Conservation (phyloP, 92 coral and sea anemone species). For the Porites cylindrica region DNA sequence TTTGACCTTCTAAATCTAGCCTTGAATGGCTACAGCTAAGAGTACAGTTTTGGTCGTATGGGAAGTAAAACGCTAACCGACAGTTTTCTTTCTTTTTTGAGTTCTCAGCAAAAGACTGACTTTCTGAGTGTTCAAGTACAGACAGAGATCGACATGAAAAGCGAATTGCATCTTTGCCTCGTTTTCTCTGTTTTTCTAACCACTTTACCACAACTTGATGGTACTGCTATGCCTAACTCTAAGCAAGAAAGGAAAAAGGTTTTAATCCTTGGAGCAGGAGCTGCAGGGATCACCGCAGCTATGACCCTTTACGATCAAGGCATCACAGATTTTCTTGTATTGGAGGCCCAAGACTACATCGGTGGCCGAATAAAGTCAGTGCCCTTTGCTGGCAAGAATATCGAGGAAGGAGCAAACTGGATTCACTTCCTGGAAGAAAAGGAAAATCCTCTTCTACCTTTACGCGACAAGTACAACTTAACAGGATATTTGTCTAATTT, state of each 20-base stretch:
- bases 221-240: background rate
- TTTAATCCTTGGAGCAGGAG: constrained; percentile 66
- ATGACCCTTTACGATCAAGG: constrained; percentile 50
- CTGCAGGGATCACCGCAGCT: constrained; percentile 66
- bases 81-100: too few species aligned
- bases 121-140: too few species aligned
- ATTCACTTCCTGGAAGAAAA: constrained; percentile 58
- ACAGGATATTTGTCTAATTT: background rate
- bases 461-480: background rate
- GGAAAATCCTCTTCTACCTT: background rate
- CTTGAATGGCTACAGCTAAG: too few species aligned
- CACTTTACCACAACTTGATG: background rate
- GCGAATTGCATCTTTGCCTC: background rate
- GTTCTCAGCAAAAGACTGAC: too few species aligned
- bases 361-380: constrained; percentile 58
- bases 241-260: constrained; percentile 31
- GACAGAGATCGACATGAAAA: background rate
- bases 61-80: too few species aligned
- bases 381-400: constrained; percentile 43
- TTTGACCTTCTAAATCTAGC: too few species aligned
- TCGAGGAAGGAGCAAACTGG: constrained; percentile 78
- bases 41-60: too few species aligned
- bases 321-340: constrained; percentile 53
- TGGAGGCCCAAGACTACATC: constrained; percentile 66
- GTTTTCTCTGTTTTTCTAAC: background rate